Evolutionary conservation across 2,888 invertebrate species (phyloP).

Genomic region (Cerceris ruficornis): DNA sequence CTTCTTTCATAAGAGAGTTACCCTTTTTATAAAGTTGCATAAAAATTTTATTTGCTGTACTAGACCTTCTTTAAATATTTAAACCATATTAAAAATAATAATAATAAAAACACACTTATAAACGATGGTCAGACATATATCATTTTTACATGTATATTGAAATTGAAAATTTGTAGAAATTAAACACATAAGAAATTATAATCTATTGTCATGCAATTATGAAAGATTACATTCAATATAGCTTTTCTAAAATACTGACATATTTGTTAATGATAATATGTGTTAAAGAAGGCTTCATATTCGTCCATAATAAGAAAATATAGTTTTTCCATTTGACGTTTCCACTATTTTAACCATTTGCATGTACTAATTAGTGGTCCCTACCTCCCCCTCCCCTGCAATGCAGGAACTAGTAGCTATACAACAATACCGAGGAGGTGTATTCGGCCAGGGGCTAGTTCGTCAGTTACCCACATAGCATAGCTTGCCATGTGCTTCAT

Average conservation of each 20-base stretch:
- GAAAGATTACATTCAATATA: not conserved
- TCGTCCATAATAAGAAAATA: slow-evolving; percentile 30
- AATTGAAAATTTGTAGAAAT: too few species aligned
- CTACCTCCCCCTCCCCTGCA: slow-evolving; percentile 79
- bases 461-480: slow-evolving; percentile 80
- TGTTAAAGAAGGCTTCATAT: not conserved
- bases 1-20: too few species aligned
- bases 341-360: slow-evolving; percentile 65
- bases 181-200: too few species aligned
- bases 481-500: slow-evolving; percentile 72
- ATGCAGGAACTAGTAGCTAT: slow-evolving; percentile 81
- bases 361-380: slow-evolving; percentile 80
- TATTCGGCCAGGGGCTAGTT: slow-evolving; percentile 81
- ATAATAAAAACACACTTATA: too few species aligned
- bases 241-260: not conserved
- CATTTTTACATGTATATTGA: too few species aligned
- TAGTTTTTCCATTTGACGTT: slow-evolving; percentile 60
- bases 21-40: too few species aligned
- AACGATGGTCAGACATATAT: too few species aligned
- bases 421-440: slow-evolving; percentile 82
- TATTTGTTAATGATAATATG: not conserved
- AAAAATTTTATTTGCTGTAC: too few species aligned
- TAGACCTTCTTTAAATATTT: too few species aligned
- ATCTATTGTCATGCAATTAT: not conserved
- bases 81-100: too few species aligned